Evolutionary conservation across 2,888 invertebrate genomes (phyloP), one percentile per base, ranked within the genome.

Genomic region (Imbricaverruca yamaguchii): DNA sequence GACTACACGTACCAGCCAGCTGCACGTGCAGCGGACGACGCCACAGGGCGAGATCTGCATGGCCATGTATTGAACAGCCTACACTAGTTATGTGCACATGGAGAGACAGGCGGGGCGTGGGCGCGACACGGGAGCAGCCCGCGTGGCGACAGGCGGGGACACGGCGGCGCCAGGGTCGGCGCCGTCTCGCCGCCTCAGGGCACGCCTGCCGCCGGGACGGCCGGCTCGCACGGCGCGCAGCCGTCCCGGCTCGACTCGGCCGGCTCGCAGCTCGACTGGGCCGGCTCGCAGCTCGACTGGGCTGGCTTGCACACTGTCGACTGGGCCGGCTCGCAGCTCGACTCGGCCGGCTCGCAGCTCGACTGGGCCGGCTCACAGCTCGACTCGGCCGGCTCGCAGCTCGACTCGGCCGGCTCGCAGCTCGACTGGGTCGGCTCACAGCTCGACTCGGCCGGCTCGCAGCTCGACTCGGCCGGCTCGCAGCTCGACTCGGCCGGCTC

Each of bases 41-140:
- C 39, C 39, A 39, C 39, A 39, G 39, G 25, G 23, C 3, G 63
- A 18, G 59, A 21, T 59, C 80, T 39, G 67, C 80, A 55, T 57
- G 82, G 21, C 39, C 61, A 23, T 79, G 80, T 79, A 82, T 80
- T 56, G 65, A 67, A 12, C 81, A 10, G 25, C 74, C 39, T 67
- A 65, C 25, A 39, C 39, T 39, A 39, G 39, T 39, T 63, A 65
- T 65, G 56, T 63, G 25, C 74, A 67, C 61, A 67, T 63, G 39
- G 10, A 78, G n/a, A 74, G 80, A 55, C 56, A 25, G 25, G 67
- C 12, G 39, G 61, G 55, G 39, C 11, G 53, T 57, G 15, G 23
- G 21, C 56, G 56, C 80, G 79, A 7, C 61, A 63, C 25, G 63
- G 39, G 39, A 39, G 4, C 39, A 53, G 25, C 11, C 39, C 7